These are phyloP conservation scores for Stomatorhinus walkeri DNA, from an alignment of 2,797 vertebrate species.

Conservation along the genomic window DNA sequence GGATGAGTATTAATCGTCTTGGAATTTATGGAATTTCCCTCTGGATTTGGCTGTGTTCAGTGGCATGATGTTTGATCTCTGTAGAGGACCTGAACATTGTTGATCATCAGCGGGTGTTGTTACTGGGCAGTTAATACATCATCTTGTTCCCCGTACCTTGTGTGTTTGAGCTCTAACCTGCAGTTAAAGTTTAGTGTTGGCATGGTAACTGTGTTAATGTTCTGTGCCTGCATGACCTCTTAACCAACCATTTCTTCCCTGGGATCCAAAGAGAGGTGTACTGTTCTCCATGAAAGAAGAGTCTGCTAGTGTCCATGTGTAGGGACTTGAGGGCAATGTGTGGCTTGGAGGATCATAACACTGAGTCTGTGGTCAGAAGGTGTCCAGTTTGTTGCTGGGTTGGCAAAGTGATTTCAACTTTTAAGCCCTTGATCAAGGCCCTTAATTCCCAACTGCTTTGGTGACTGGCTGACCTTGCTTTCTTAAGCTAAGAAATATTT, in stretches of 20 bases:
- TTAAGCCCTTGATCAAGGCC: neutral
- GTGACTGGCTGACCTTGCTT: neutral
- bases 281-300: neutral
- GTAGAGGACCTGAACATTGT: neutral
- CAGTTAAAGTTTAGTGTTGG: neutral
- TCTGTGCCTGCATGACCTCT: neutral
- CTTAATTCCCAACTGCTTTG: neutral
- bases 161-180: neutral
- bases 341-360: neutral
- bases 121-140: slow-evolving; percentile 5
- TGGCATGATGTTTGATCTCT: slow-evolving; percentile 21
- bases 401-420: neutral
- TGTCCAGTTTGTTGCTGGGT: neutral
- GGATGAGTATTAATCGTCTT: neutral
- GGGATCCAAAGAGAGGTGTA: neutral
- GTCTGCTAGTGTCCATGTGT: neutral
- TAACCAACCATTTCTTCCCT: neutral
- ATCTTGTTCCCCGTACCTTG: neutral
- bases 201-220: neutral
- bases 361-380: neutral
- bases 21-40: slow-evolving; percentile 24
- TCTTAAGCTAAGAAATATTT: neutral
- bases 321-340: neutral
- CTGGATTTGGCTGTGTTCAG: slow-evolving; percentile 6
- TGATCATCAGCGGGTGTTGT: slow-evolving; percentile 21